These are phyloP conservation scores for Petrocephalus microphthalmus DNA, from an alignment of 2,113 vertebrate species.

Conservation along the genomic window DNA sequence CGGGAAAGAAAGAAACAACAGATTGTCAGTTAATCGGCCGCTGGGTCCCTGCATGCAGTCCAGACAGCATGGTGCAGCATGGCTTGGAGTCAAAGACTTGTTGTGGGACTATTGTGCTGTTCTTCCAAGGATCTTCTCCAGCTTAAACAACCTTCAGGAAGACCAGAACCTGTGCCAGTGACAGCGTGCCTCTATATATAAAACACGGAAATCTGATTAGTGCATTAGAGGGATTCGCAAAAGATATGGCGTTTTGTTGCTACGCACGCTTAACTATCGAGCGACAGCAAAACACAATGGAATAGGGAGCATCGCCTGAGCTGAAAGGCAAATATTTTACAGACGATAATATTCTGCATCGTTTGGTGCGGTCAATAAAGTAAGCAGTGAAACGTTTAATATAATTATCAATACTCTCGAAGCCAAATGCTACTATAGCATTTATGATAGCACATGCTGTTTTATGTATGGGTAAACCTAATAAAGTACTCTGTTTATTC, in stretches of 20 bases:
- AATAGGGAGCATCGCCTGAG: not conserved
- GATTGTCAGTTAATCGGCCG: not conserved
- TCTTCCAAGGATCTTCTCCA: not conserved
- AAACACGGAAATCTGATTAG: not conserved
- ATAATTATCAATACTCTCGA: not conserved
- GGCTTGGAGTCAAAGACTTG: not conserved
- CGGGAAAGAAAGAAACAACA: not conserved
- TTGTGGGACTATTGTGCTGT: not conserved
- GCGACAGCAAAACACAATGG: not conserved
- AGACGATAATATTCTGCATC: not conserved
- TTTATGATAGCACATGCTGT: not conserved
- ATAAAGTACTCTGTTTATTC: not conserved
- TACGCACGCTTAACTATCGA: not conserved
- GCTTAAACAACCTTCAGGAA: not conserved
- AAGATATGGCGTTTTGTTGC: not conserved
- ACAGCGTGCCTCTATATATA: not conserved
- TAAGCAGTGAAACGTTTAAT: slow-evolving; percentile 6
- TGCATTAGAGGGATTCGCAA: not conserved
- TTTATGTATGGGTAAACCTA: not conserved
- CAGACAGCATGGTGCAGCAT: not conserved
- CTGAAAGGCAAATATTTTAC: not conserved
- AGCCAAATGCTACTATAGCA: not conserved
- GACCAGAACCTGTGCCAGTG: not conserved
- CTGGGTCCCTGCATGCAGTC: slow-evolving; percentile 4
- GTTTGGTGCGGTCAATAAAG: not conserved